Conservation (phyloP, 1,140 invertebrate genomes). For the Aphidius gifuensis region DNA sequence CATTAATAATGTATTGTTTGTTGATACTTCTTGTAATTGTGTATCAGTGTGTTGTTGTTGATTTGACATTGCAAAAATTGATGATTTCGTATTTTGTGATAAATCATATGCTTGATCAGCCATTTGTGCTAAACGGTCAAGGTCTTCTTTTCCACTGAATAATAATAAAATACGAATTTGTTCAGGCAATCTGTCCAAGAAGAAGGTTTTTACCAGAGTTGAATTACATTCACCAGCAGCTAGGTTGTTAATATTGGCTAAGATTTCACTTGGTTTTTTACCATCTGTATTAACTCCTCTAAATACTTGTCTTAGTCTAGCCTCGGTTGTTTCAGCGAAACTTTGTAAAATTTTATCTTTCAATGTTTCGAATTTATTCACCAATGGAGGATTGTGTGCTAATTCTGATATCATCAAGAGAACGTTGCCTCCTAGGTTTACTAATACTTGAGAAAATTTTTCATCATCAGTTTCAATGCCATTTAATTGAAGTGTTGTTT, state of each 20-base stretch:
- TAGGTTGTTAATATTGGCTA: conserved; percentile 28
- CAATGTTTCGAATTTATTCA: conserved; percentile 16
- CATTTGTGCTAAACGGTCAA: conserved; percentile 13
- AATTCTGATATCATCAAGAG: conserved; percentile 22
- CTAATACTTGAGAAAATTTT: not conserved
- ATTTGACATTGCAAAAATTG: no score
- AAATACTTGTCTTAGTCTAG: conserved; percentile 31
- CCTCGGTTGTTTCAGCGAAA: conserved; percentile 27
- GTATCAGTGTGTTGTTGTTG: no score
- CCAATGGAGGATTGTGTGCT: conserved; percentile 8
- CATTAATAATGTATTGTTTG: not conserved
- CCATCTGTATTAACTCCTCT: conserved; percentile 30
- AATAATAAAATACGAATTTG: conserved; percentile 11
- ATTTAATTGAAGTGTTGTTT: not conserved
- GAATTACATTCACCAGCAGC: conserved; percentile 21
- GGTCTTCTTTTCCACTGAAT: not conserved
- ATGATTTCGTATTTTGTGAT: no score
- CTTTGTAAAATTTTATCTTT: conserved; percentile 21
- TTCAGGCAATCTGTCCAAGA: conserved; percentile 26
- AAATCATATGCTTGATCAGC: conserved; percentile 12
- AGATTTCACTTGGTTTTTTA: conserved; percentile 31
- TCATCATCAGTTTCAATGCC: not conserved
- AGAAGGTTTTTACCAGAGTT: conserved; percentile 26
- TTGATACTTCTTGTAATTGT: not conserved
- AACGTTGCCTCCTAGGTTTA: not conserved